Evolutionary conservation across 2,113 vertebrate species (phyloP).

Genomic region (Euleptes europaea): DNA sequence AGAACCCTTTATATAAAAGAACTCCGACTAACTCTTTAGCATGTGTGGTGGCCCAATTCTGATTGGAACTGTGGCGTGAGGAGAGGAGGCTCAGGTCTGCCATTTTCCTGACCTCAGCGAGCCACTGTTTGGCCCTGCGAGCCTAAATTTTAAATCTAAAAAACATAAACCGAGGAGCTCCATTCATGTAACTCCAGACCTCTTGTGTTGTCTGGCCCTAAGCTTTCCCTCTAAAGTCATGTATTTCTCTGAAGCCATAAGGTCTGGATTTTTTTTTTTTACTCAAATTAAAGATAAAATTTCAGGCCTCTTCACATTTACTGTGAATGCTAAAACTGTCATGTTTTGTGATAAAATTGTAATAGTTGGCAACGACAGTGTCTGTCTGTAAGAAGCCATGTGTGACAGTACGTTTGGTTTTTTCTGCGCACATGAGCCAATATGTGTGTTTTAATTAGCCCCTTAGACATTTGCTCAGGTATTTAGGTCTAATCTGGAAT

Average conservation of each 20-base stretch:
- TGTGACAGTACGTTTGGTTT: background rate
- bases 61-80: no score
- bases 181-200: no score
- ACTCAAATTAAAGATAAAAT: background rate
- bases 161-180: background rate
- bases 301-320: background rate
- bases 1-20: background rate
- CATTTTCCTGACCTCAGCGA: no score
- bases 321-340: background rate
- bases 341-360: background rate
- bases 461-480: constrained; percentile 25
- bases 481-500: constrained; percentile 1
- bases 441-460: constrained; percentile 29
- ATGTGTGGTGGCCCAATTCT: no score
- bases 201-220: no score
- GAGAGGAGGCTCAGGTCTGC: no score
- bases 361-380: fast-evolving
- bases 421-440: background rate
- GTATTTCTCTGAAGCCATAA: background rate
- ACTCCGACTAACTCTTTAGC: background rate
- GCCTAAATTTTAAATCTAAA: no score
- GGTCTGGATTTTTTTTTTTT: background rate
- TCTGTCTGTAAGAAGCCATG: background rate
- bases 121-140: no score
- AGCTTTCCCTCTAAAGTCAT: background rate